Percentiles rank a stretch among this genome's conserved stretches.
These are phyloP conservation scores for Microcebus jonahi DNA, from an alignment of 2,113 vertebrate species.

Conservation along the genomic window DNA sequence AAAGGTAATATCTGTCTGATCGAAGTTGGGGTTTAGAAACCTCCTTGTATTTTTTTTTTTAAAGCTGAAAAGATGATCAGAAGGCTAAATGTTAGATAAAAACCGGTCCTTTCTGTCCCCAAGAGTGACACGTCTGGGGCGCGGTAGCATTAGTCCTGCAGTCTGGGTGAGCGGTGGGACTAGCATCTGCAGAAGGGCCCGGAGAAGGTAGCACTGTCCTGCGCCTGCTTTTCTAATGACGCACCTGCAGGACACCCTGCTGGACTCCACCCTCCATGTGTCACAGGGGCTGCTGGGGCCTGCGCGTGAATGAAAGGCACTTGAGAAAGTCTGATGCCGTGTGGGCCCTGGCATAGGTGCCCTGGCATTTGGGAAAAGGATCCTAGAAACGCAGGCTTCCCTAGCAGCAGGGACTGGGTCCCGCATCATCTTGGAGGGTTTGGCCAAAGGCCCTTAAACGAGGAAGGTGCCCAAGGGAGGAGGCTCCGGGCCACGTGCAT, in stretches of 20 bases:
- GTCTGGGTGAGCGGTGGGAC: not conserved
- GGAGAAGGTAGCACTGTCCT: accelerated
- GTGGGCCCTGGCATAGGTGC: not conserved
- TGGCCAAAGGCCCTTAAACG: not conserved
- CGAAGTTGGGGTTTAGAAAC: not conserved
- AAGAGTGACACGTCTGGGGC: not conserved
- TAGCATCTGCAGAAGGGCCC: not conserved
- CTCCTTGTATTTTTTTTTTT: not conserved
- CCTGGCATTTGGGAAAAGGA: not conserved
- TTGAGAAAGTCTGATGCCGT: not conserved
- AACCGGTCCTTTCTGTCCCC: not conserved
- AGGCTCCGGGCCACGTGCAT: not conserved
- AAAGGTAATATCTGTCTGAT: not conserved
- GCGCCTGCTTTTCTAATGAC: not conserved
- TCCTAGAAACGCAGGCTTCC: not conserved
- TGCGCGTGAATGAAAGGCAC: too few species aligned
- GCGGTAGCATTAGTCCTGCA: accelerated
- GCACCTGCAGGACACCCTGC: accelerated
- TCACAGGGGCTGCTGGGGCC: not conserved
- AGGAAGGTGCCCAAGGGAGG: too few species aligned
- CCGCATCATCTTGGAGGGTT: not conserved
- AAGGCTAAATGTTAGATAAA: not conserved
- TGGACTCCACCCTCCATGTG: not conserved
- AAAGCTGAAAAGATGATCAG: not conserved
- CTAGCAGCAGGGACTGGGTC: accelerated